phyloP scores from a whole-genome alignment of 2,797 vertebrate genomes.

The Falco naumanni region DNA sequence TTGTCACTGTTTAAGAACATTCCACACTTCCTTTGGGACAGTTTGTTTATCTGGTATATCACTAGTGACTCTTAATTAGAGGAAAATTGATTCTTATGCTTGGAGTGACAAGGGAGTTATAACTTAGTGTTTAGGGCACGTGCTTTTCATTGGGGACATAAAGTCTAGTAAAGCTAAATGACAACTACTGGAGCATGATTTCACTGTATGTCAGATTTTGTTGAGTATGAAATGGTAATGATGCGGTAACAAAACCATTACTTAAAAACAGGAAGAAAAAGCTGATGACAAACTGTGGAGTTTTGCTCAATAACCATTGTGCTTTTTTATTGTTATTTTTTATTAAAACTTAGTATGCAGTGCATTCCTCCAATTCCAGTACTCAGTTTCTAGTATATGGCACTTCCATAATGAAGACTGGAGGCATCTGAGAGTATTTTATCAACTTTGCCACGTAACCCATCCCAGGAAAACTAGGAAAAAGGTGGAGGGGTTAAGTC shows the following conservation, averaged over 20 bases:
- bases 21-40: not conserved
- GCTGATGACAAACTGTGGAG: not conserved
- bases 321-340: not conserved
- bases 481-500: not conserved
- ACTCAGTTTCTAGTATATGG: not conserved
- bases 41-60: slow-evolving; percentile 4
- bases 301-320: not conserved
- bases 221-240: not conserved
- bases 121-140: not conserved
- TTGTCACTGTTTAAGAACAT: not conserved
- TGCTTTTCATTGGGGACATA: not conserved
- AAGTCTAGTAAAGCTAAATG: not conserved
- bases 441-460: not conserved
- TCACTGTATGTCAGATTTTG: not conserved
- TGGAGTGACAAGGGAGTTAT: not conserved
- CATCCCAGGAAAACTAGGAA: not conserved
- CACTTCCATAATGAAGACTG: not conserved
- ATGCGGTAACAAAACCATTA: not conserved
- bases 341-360: not conserved
- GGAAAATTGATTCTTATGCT: slow-evolving; percentile 5
- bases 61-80: slow-evolving; percentile 34
- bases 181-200: not conserved
- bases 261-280: not conserved
- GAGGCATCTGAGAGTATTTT: not conserved
- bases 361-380: not conserved